A percentile compares a stretch with the other conserved stretches of the same genome.
Evolutionary conservation across 1,140 invertebrate species (phyloP).

Genomic region (Hypothenemus hampei): DNA sequence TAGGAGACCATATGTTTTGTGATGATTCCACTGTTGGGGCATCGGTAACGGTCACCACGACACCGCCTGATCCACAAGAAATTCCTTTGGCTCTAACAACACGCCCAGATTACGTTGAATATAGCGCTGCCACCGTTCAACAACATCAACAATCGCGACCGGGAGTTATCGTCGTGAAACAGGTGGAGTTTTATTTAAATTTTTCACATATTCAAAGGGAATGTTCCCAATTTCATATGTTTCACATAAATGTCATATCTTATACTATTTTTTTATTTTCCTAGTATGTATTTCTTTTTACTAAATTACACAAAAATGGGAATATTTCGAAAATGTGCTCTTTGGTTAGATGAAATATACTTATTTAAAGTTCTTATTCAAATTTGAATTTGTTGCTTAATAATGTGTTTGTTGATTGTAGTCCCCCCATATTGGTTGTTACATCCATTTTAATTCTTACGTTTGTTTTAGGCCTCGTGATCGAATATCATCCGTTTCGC

Average conservation of each 20-base stretch:
- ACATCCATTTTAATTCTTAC: too few species aligned
- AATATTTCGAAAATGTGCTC: too few species aligned
- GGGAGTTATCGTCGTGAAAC: constrained; percentile 82
- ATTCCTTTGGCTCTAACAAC: constrained; percentile 71
- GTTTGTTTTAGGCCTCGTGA: constrained; percentile 53
- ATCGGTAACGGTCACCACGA: constrained; percentile 31
- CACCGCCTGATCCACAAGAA: constrained; percentile 49
- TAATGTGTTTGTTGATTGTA: too few species aligned
- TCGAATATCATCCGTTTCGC: constrained; percentile 40
- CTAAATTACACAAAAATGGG: too few species aligned
- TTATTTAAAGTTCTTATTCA: too few species aligned
- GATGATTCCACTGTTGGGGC: constrained; percentile 54
- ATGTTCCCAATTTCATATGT: too few species aligned
- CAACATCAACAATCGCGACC: constrained; percentile 67
- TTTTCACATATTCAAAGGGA: not conserved
- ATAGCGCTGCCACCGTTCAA: constrained; percentile 44
- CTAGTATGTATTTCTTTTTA: too few species aligned
- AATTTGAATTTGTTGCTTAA: too few species aligned
- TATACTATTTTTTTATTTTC: too few species aligned
- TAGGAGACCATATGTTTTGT: constrained; percentile 77
- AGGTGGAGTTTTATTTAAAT: constrained; percentile 38
- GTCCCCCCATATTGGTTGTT: too few species aligned
- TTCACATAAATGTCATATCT: too few species aligned
- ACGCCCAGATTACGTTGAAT: constrained; percentile 55
- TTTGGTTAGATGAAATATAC: too few species aligned